A percentile compares a stretch with the other conserved stretches of the same genome.
Evolutionary conservation across 2,113 vertebrate species (phyloP).

Genomic region (Sprattus sprattus): DNA sequence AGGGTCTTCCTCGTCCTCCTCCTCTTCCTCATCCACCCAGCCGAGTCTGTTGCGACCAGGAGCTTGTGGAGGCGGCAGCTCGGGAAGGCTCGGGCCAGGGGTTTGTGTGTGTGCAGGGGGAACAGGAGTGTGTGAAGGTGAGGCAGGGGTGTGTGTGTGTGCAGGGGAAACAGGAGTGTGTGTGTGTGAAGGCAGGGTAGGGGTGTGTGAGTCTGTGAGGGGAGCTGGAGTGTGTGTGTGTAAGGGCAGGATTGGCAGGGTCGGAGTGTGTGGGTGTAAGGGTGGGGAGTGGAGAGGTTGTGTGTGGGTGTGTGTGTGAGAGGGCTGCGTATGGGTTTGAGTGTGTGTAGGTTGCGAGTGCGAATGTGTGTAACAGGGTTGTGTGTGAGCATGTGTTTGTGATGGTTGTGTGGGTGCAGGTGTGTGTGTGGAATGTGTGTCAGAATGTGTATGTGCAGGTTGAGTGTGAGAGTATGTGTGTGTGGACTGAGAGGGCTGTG

Average conservation of each 20-base stretch:
- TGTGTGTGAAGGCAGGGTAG: background rate
- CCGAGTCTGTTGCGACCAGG: conserved; percentile 41
- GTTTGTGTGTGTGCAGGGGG: background rate
- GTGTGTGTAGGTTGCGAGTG: too few species aligned
- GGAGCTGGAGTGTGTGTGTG: too few species aligned
- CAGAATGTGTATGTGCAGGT: background rate
- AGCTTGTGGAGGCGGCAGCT: background rate
- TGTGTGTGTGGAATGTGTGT: conserved; percentile 16
- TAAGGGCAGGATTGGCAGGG: background rate
- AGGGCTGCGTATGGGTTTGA: background rate
- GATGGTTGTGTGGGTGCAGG: conserved; percentile 19
- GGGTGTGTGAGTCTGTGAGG: too few species aligned
- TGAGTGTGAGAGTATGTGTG: background rate
- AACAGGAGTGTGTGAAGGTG: background rate
- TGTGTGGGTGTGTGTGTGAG: background rate
- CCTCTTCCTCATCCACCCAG: conserved; percentile 62
- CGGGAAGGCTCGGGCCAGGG: too few species aligned
- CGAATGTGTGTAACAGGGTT: background rate
- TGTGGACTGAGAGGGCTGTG: conserved; percentile 13
- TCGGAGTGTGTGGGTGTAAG: background rate
- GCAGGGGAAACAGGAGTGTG: background rate
- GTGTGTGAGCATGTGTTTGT: conserved; percentile 26
- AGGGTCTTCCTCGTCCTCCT: conserved; percentile 68
- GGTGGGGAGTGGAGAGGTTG: background rate
- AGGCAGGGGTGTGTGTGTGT: background rate